These are phyloP conservation scores for Apoderus coryli DNA, from an alignment of 2,888 invertebrate species.

Conservation along the genomic window DNA sequence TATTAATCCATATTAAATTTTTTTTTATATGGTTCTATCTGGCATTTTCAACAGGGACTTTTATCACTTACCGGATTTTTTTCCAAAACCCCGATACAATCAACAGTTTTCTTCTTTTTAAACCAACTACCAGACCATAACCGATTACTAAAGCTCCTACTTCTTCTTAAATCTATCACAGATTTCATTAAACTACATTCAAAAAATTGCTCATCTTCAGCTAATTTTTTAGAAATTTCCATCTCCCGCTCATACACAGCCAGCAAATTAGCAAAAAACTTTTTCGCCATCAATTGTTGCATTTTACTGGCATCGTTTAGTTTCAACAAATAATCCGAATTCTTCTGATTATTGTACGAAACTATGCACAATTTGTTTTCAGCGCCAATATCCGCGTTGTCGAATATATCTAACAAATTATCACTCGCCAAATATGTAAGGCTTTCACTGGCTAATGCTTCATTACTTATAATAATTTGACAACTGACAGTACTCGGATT, in stretches of 20 bases:
- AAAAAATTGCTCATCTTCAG: constrained; percentile 15
- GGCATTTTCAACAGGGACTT: too few relatives aligned
- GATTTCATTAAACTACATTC: constrained; percentile 12
- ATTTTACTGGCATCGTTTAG: constrained; percentile 6
- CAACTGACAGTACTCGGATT: too few relatives aligned
- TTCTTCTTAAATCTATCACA: background rate
- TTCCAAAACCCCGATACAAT: too few relatives aligned
- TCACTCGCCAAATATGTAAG: constrained; percentile 6
- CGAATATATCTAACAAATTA: background rate
- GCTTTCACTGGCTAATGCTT: constrained; percentile 7
- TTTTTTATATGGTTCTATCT: too few relatives aligned
- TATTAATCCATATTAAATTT: too few relatives aligned
- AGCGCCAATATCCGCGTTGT: background rate
- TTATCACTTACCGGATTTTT: too few relatives aligned
- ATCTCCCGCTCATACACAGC: constrained; percentile 18
- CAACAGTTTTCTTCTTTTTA: too few relatives aligned
- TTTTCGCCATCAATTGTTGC: constrained; percentile 11
- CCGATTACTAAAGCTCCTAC: background rate
- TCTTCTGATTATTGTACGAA: background rate
- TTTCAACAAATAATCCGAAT: background rate
- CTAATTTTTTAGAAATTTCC: constrained; percentile 14
- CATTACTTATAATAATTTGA: constrained; percentile 10
- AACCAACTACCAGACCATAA: background rate
- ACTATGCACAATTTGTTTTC: background rate
- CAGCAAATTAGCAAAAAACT: constrained; percentile 17